phyloP scores from a whole-genome alignment of 2,113 vertebrate genomes.

The Motacilla tschutschensis region DNA sequence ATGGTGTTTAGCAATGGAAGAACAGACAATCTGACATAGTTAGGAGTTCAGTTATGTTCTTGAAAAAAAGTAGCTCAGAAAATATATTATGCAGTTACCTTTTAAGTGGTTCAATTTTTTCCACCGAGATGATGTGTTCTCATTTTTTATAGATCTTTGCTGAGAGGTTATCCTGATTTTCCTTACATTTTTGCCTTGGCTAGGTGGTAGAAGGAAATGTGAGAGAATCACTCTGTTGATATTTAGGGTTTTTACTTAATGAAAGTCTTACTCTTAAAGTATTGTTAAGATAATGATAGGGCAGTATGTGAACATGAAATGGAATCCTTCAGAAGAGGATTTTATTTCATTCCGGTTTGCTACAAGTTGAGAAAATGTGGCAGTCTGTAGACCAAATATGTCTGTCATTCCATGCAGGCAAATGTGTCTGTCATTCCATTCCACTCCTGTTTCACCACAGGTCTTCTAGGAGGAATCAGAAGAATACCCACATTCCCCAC shows the following conservation, averaged over 20 bases:
- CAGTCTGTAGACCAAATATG: not conserved
- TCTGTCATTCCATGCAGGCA: not conserved
- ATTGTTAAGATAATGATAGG: not conserved
- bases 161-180: not conserved
- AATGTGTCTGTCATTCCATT: not conserved
- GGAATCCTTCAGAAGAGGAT: not conserved
- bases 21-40: not conserved
- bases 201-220: not conserved
- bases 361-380: not conserved
- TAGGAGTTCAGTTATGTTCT: not conserved
- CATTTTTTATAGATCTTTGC: not conserved
- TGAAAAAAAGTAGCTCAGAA: not conserved
- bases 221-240: not conserved
- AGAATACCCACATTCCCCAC: not conserved
- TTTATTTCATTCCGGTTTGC: not conserved
- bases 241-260: not conserved
- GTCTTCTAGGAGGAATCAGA: not conserved
- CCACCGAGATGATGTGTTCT: not conserved
- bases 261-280: not conserved
- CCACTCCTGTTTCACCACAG: not conserved
- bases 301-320: not conserved
- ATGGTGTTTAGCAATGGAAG: not conserved
- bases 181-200: not conserved
- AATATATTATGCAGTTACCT: not conserved
- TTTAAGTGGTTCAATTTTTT: not conserved